A percentile compares a stretch with the other conserved stretches of the same genome.
Conservation (phyloP, 2,797 vertebrate species). For the Argentina silus region DNA sequence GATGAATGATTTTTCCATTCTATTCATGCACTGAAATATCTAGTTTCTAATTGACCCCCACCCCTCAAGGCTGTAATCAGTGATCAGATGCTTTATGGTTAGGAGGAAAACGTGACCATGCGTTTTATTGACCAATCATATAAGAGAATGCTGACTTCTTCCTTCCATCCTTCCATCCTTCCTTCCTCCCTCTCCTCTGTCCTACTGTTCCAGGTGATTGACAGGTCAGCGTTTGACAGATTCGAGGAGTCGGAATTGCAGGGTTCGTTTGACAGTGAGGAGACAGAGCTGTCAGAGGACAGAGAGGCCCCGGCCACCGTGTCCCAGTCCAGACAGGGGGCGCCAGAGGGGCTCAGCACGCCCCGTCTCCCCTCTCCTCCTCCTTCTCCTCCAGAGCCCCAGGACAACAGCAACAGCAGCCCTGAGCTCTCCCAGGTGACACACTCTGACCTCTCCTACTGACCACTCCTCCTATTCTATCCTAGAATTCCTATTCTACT, state of each 20-base stretch:
- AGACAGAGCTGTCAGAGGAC: neutral
- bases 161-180: neutral
- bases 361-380: neutral
- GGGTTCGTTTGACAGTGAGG: neutral
- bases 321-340: neutral
- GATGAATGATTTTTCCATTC: too few relatives aligned
- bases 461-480: neutral
- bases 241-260: neutral
- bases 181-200: neutral
- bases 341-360: neutral
- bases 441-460: neutral
- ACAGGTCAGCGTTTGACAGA: neutral
- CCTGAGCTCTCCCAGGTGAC: neutral
- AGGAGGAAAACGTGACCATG: neutral
- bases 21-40: too few relatives aligned
- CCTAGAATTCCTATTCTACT: neutral
- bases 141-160: neutral
- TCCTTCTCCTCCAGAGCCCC: neutral
- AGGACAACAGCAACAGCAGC: neutral
- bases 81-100: too few relatives aligned
- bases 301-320: neutral
- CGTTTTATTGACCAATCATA: neutral
- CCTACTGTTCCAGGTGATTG: neutral
- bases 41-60: too few relatives aligned
- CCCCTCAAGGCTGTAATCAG: too few relatives aligned